Conservation (phyloP, 2,888 invertebrate species). For the Gastracanthus pulcherrimus region DNA sequence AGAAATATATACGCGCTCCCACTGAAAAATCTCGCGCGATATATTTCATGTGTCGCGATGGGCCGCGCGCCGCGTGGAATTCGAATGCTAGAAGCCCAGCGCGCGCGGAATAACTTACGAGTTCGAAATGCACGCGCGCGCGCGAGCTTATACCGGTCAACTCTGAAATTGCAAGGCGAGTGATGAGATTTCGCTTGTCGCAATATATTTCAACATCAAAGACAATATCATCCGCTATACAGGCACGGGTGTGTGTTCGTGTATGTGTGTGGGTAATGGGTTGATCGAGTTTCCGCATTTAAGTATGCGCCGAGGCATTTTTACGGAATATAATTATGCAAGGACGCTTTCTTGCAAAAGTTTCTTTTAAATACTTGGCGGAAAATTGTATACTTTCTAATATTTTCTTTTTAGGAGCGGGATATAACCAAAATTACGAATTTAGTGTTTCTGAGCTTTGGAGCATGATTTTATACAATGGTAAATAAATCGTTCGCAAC, state of each 20-base stretch:
- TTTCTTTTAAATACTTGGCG: background rate
- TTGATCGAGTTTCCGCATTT: constrained; percentile 4
- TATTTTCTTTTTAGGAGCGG: too few species aligned
- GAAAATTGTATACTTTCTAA: background rate
- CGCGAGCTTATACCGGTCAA: background rate
- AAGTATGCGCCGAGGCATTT: background rate
- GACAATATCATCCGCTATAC: background rate
- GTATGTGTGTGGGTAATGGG: background rate
- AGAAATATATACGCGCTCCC: too few species aligned
- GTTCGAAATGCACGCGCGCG: background rate
- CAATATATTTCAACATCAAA: background rate
- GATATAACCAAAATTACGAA: too few species aligned
- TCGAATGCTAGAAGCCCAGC: too few species aligned
- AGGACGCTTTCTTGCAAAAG: too few species aligned
- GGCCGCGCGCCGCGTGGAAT: too few species aligned
- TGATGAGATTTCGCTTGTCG: background rate
- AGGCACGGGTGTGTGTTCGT: too few species aligned
- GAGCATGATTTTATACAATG: too few species aligned
- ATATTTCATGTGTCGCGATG: background rate
- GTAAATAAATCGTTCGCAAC: too few species aligned
- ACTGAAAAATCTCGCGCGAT: too few species aligned
- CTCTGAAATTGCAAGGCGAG: background rate
- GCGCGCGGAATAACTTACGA: constrained; percentile 7
- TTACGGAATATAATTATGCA: background rate
- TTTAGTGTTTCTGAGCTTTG: too few species aligned